A percentile compares a stretch with the other conserved stretches of the same genome.
These are phyloP conservation scores for Ciconia maguari DNA, from an alignment of 2,113 vertebrate species.

Conservation along the genomic window DNA sequence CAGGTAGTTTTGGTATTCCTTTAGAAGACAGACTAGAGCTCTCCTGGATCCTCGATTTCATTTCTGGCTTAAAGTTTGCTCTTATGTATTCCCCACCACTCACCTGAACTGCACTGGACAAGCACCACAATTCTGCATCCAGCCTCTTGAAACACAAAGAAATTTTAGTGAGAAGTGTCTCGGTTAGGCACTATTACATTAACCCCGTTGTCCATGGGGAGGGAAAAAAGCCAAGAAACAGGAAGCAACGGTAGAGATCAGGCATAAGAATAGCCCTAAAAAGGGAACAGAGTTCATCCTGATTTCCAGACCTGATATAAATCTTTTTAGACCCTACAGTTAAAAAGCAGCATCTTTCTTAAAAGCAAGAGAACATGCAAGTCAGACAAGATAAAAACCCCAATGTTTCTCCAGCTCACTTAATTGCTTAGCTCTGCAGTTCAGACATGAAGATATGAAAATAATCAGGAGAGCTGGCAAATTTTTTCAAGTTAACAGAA, in stretches of 20 bases:
- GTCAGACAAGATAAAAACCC: not conserved
- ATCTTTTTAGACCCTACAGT: not conserved
- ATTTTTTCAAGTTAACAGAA: not conserved
- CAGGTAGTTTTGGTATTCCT: rapidly evolving
- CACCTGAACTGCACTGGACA: not conserved
- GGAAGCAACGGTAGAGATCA: not conserved
- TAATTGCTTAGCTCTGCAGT: not conserved
- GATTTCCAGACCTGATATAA: not conserved
- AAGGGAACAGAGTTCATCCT: not conserved
- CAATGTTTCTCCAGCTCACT: not conserved
- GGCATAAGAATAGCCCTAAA: not conserved
- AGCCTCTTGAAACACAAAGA: not conserved
- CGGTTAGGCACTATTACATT: not conserved
- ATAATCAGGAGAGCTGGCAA: not conserved
- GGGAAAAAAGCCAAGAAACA: not conserved
- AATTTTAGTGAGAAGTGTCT: not conserved
- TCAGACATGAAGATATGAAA: not conserved
- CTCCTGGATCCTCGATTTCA: not conserved
- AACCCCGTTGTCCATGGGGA: not conserved
- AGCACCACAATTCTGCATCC: not conserved
- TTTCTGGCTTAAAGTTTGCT: not conserved
- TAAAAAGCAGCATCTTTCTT: not conserved
- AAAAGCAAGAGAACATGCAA: not conserved
- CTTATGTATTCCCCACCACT: not conserved
- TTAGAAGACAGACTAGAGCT: not conserved